A percentile compares a stretch with the other conserved stretches of the same genome.
These are phyloP conservation scores for Cyclophora punctaria DNA, from an alignment of 2,888 invertebrate species.

Conservation along the genomic window DNA sequence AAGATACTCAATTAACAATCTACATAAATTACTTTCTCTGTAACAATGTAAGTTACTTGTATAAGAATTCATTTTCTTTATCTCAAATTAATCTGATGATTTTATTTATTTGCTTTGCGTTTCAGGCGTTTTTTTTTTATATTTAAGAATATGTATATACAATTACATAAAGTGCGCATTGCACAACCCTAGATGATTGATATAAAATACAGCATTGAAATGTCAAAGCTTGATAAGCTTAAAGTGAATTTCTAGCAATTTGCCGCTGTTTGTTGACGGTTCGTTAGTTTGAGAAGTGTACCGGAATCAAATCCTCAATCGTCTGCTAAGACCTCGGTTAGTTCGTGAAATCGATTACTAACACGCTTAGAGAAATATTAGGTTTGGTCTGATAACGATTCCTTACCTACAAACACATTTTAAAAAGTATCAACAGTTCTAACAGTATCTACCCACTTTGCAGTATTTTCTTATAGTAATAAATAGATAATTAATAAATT, in stretches of 20 bases:
- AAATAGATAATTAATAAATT: slow-evolving; percentile 6
- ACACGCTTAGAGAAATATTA: slow-evolving; percentile 16
- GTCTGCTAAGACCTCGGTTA: slow-evolving; percentile 33
- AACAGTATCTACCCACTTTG: too few species aligned
- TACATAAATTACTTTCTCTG: slow-evolving; percentile 12
- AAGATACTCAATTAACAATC: slow-evolving; percentile 11
- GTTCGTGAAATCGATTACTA: slow-evolving; percentile 16
- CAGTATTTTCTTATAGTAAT: background rate
- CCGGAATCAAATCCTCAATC: slow-evolving; percentile 62
- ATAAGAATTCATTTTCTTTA: slow-evolving; percentile 4
- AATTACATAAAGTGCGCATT: too few species aligned
- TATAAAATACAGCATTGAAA: slow-evolving; percentile 47
- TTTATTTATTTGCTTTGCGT: too few species aligned
- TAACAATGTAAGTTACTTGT: slow-evolving; percentile 3
- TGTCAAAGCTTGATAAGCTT: slow-evolving; percentile 53
- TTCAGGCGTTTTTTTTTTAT: background rate
- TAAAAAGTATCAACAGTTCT: too few species aligned
- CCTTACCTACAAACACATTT: slow-evolving; percentile 6
- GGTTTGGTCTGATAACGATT: slow-evolving; percentile 31
- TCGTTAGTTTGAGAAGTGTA: slow-evolving; percentile 69
- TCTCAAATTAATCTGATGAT: too few species aligned
- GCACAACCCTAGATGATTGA: slow-evolving; percentile 42
- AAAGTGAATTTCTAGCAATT: slow-evolving; percentile 58
- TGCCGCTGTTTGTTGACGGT: slow-evolving; percentile 46
- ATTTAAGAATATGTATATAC: too few species aligned